phyloP scores from a whole-genome alignment of 2,888 invertebrate species.

The Elegia similella region DNA sequence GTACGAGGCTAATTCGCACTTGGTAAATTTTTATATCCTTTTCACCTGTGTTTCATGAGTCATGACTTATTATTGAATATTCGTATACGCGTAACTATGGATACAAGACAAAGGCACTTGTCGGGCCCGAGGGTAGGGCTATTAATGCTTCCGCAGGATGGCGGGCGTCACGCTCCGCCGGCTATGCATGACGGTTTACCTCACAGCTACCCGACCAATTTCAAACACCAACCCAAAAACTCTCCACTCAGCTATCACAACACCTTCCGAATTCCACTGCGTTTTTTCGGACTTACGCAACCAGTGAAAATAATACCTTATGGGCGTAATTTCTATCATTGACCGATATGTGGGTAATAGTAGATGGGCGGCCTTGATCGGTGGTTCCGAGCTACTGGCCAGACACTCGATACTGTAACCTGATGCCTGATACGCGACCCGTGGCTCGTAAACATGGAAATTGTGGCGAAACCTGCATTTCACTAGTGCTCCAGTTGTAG shows the following conservation, averaged over 20 bases:
- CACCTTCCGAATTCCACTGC: background rate
- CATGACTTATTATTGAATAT: conserved; percentile 14
- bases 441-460: background rate
- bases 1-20: too few relatives aligned
- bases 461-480: conserved; percentile 7
- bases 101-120: conserved; percentile 36
- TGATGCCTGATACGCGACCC: background rate
- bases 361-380: conserved; percentile 16
- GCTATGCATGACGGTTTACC: conserved; percentile 67
- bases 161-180: conserved; percentile 59
- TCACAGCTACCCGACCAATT: conserved; percentile 33
- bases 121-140: conserved; percentile 38
- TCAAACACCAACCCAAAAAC: conserved; percentile 9
- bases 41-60: background rate
- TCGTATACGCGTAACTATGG: conserved; percentile 12
- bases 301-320: conserved; percentile 9
- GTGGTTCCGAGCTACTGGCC: conserved; percentile 9
- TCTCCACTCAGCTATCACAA: background rate
- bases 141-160: conserved; percentile 67
- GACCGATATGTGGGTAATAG: conserved; percentile 12
- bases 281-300: conserved; percentile 12
- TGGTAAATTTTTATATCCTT: too few relatives aligned
- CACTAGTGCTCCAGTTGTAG: background rate
- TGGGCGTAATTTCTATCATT: conserved; percentile 11
- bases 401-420: conserved; percentile 4